Evolutionary conservation across 2,113 vertebrate genomes (phyloP).

Genomic region (Egretta garzetta): DNA sequence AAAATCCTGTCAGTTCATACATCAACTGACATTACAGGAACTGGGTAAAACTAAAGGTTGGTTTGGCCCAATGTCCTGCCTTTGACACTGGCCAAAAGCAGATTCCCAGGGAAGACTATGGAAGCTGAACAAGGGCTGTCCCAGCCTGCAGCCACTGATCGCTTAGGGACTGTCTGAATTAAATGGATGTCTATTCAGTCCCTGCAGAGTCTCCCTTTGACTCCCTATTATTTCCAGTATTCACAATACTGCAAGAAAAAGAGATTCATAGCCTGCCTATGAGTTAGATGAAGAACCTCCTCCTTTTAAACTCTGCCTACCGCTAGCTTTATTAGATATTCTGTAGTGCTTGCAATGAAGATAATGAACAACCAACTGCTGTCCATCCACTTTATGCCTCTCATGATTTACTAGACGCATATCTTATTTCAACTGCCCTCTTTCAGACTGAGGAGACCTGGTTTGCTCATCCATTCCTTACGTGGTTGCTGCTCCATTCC

Average conservation of each 20-base stretch:
- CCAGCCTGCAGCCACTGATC: neutral
- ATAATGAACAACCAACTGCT: accelerated
- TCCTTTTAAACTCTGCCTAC: neutral
- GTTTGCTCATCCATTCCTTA: neutral
- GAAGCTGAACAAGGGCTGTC: neutral
- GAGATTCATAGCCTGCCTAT: neutral
- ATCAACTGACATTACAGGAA: neutral
- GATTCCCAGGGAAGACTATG: neutral
- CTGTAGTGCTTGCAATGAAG: neutral
- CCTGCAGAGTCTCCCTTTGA: neutral
- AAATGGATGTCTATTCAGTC: accelerated
- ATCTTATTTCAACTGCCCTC: neutral
- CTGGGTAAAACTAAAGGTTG: neutral
- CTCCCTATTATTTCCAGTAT: neutral
- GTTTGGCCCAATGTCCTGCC: neutral
- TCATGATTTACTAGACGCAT: neutral
- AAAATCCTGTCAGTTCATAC: neutral
- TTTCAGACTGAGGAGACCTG: neutral
- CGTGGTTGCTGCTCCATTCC: neutral
- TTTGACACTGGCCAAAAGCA: neutral
- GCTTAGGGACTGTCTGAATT: accelerated
- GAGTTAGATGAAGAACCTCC: neutral
- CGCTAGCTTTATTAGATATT: neutral
- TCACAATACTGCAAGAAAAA: neutral
- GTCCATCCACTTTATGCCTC: neutral